Percentiles rank a stretch among this genome's conserved stretches.
phyloP scores from a whole-genome alignment of 2,888 invertebrate species.

The Ectemnius continuus region DNA sequence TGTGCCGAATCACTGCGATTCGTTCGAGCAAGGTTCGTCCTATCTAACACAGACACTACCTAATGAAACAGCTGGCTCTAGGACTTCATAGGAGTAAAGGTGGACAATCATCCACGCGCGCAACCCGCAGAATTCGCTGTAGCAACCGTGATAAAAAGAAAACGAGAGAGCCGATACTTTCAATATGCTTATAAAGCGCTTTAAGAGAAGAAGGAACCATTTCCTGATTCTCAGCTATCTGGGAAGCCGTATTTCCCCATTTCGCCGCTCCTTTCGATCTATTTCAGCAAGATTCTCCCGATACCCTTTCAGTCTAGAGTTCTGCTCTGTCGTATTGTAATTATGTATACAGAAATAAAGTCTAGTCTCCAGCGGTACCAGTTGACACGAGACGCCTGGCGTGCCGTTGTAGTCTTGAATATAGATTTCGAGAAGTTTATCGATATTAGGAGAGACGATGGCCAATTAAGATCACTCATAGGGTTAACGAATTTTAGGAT shows the following conservation, averaged over 20 bases:
- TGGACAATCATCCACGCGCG: constrained; percentile 53
- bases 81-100: constrained; percentile 42
- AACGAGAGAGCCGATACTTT: constrained; percentile 51
- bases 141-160: constrained; percentile 19
- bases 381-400: constrained; percentile 18
- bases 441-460: constrained; percentile 18
- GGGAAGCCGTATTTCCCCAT: not conserved
- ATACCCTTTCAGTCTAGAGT: too few species aligned
- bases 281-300: too few species aligned
- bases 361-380: constrained; percentile 38
- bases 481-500: constrained; percentile 7
- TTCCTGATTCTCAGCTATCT: not conserved
- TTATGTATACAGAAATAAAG: constrained; percentile 7
- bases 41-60: too few species aligned
- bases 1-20: constrained; percentile 23
- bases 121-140: constrained; percentile 34
- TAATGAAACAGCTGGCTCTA: constrained; percentile 36
- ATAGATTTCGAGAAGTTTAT: constrained; percentile 26
- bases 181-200: constrained; percentile 49
- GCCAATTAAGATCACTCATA: constrained; percentile 36
- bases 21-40: constrained; percentile 12
- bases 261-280: too few species aligned
- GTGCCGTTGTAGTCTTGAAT: constrained; percentile 2
- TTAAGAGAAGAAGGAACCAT: constrained; percentile 29
- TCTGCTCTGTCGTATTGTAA: too few species aligned